Evolutionary conservation across 1,140 invertebrate genomes (phyloP).

Genomic region (Chelonus insularis): DNA sequence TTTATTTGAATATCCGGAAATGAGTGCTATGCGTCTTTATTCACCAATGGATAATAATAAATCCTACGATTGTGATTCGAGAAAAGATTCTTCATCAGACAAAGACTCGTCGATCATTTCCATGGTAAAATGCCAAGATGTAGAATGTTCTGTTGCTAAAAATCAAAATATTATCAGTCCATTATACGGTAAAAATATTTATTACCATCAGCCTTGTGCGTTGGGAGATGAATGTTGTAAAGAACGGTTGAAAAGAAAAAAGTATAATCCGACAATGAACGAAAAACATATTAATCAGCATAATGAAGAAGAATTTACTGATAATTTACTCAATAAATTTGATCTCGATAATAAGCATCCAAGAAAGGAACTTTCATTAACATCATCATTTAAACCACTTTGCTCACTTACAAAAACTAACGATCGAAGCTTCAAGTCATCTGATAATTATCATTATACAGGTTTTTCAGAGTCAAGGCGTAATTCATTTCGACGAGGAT

Average conservation of each 20-base stretch:
- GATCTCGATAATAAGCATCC: background rate
- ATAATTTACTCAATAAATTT: background rate
- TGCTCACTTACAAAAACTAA: constrained; percentile 3
- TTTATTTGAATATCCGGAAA: constrained; percentile 34
- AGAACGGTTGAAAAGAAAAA: too few relatives aligned
- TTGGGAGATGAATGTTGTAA: too few relatives aligned
- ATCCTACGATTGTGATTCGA: constrained; percentile 31
- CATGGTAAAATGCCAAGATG: constrained; percentile 36
- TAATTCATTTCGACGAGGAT: constrained; percentile 13
- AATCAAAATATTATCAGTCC: constrained; percentile 41
- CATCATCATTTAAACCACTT: background rate
- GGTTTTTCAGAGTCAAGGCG: background rate
- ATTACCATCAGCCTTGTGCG: too few relatives aligned
- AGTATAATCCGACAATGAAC: too few relatives aligned
- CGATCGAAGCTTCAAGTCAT: background rate
- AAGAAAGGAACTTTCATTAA: background rate
- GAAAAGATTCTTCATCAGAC: constrained; percentile 33
- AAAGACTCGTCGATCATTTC: constrained; percentile 29
- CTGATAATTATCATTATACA: background rate
- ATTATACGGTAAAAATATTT: constrained; percentile 39
- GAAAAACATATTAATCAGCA: too few relatives aligned
- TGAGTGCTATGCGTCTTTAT: constrained; percentile 28
- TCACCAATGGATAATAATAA: constrained; percentile 17
- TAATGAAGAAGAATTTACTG: background rate
- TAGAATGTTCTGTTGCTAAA: constrained; percentile 42